Conservation (phyloP, 2,888 invertebrate species). For the Calephelis perditalis region DNA sequence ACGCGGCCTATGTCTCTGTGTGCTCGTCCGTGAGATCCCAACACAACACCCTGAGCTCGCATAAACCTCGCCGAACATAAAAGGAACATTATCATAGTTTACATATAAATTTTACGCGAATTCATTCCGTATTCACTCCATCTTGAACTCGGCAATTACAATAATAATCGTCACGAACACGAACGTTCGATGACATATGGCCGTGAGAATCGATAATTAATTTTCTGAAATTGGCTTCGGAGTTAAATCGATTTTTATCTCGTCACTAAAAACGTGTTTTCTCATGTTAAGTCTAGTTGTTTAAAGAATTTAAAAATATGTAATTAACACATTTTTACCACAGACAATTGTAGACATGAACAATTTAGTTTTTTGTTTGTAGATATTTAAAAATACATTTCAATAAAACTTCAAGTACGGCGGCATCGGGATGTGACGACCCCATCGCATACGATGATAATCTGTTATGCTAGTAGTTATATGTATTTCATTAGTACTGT, state of each 20-base stretch:
- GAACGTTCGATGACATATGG: constrained; percentile 69
- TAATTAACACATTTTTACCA: too few species aligned
- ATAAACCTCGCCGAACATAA: constrained; percentile 55
- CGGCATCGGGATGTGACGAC: too few species aligned
- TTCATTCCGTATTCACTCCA: constrained; percentile 70
- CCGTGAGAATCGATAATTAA: constrained; percentile 74
- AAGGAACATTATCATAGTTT: constrained; percentile 74
- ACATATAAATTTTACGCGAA: constrained; percentile 77
- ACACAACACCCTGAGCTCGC: constrained; percentile 48
- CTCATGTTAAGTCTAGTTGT: constrained; percentile 4
- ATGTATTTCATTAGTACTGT: too few species aligned
- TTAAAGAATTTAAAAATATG: too few species aligned
- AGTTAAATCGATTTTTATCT: constrained; percentile 9
- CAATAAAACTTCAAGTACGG: too few species aligned
- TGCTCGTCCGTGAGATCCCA: constrained; percentile 64
- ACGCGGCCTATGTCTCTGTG: constrained; percentile 74
- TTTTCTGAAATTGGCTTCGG: constrained; percentile 57
- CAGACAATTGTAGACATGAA: too few species aligned
- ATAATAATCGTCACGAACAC: constrained; percentile 72
- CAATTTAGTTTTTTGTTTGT: too few species aligned
- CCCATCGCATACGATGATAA: too few species aligned
- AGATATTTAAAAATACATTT: too few species aligned
- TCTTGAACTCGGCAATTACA: constrained; percentile 67
- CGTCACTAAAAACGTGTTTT: constrained; percentile 3
- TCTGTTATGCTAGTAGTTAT: too few species aligned